Percentiles rank a stretch among this genome's conserved stretches.
Evolutionary conservation across 1,140 invertebrate species (phyloP).

Genomic region (Sitophilus oryzae): DNA sequence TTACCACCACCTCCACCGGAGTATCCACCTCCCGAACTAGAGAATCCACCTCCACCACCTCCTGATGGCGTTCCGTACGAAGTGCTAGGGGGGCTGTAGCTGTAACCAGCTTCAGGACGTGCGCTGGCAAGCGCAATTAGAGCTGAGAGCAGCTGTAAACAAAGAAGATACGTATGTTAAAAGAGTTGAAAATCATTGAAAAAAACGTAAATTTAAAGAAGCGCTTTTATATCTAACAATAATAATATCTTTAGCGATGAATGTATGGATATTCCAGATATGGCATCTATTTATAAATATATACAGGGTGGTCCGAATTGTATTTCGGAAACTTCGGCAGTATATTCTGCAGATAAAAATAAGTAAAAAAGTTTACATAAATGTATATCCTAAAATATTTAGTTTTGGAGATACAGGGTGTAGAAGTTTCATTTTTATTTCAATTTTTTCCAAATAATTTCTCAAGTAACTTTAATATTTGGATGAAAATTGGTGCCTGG

Average conservation of each 20-base stretch:
- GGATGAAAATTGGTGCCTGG: no score
- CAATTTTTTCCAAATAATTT: no score
- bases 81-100: conserved; percentile 44
- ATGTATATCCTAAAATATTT: no score
- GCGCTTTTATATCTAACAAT: not conserved
- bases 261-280: no score
- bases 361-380: no score
- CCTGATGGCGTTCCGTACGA: conserved; percentile 43
- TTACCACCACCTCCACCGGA: conserved; percentile 17
- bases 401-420: no score
- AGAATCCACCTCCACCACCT: conserved; percentile 35
- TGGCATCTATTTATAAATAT: no score
- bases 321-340: no score
- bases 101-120: conserved; percentile 44
- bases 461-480: no score
- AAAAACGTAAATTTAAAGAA: not conserved
- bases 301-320: no score
- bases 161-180: conserved; percentile 4
- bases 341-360: no score
- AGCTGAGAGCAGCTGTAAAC: conserved; percentile 39
- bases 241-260: not conserved
- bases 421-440: no score
- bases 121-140: conserved; percentile 42
- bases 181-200: not conserved
- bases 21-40: conserved; percentile 27